phyloP scores from a whole-genome alignment of 2,113 vertebrate species.

The Oncorhynchus kisutch region DNA sequence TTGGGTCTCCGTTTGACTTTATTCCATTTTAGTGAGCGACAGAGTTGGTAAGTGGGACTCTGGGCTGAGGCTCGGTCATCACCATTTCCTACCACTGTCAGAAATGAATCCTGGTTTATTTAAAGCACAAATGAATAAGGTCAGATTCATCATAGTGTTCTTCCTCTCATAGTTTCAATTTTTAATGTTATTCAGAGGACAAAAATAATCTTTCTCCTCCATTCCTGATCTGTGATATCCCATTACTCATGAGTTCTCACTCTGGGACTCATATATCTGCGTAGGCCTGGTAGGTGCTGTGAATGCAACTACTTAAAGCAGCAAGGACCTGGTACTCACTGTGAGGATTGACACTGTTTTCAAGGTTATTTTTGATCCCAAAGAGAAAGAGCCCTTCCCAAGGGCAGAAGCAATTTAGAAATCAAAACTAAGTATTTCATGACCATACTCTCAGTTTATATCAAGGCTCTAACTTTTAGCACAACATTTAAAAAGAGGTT shows the following conservation, averaged over 20 bases:
- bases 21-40: not conserved
- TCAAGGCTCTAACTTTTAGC: no score
- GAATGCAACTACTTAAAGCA: not conserved
- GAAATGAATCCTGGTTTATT: conserved; percentile 43
- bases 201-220: conserved; percentile 3
- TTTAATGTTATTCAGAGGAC: conserved; percentile 46
- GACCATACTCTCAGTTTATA: no score
- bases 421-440: not conserved
- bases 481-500: no score
- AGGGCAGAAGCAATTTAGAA: not conserved
- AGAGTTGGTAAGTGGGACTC: not conserved
- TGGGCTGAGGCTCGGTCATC: not conserved
- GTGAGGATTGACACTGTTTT: not conserved
- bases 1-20: not conserved
- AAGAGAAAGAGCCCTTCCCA: not conserved
- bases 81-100: not conserved
- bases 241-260: conserved; percentile 17
- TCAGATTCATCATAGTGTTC: conserved; percentile 48
- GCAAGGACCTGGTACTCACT: not conserved
- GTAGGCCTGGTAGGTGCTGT: not conserved
- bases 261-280: not conserved
- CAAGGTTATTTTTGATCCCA: not conserved
- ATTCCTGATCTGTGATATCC: not conserved
- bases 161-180: conserved; percentile 42
- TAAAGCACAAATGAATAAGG: conserved; percentile 56